Evolutionary conservation across 1,140 invertebrate genomes (phyloP), one percentile per base, ranked within the genome.

Genomic region (Heliconius nattereri): DNA sequence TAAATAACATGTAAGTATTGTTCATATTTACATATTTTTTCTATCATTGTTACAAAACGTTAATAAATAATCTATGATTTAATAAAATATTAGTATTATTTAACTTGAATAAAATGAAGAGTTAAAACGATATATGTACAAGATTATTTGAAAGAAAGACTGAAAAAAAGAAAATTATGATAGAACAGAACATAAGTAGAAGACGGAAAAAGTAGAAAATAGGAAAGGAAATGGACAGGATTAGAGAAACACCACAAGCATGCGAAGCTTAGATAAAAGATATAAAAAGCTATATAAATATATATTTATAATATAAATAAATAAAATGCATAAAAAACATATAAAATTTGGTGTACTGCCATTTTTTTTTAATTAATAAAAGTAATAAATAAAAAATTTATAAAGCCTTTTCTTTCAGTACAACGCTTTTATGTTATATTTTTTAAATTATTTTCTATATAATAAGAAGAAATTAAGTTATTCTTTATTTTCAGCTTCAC

Each of bases 201-300:
- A 74, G 80, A 76, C 45, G 74, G 29, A 79, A 82, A 77, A 78
- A 70, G 70, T 54, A 81, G 60, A 83, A 52, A 52, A 78, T 78
- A 71, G 73, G 60, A 75, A 37, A 57, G 74, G 71, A 76, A 11
- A 71, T 52, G 66, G 60, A 45, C 49, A 73, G 73, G 57, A 71
- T 37, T 54, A 72, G 66, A 75, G 23, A 78, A 79, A 37, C 60
- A 40, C 60, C 52, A 73, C 71, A 60, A 82, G 76, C 77, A 75
- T 75, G 52, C 54, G 37, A 83, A 84, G 83, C 83, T 45, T 35
- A 80, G 74, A 81, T 75, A 75, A 71, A 71, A 78, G 45, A 76
- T 75, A 71, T 73, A 60, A 45, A 73, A 20, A 26, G 35, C 3
- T 32, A 57, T 45, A 75, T 32, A 35, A 57, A 35, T 29, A 54